Evolutionary conservation across 1,140 invertebrate genomes (phyloP), one percentile per base, ranked within the genome.

Genomic region (Chironomus striatipennis): DNA sequence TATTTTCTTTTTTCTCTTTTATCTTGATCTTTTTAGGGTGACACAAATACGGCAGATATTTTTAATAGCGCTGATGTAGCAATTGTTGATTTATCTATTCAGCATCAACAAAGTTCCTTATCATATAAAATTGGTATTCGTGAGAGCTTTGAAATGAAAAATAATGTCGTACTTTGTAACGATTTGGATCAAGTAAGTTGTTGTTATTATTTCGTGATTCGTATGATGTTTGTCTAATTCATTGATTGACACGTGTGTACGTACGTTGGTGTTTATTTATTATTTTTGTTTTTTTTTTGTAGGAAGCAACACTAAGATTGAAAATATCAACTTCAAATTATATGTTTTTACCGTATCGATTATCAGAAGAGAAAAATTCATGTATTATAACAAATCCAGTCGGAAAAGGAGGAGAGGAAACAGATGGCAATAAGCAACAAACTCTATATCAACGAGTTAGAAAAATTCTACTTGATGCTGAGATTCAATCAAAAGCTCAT

Each of bases 41-140:
- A 95, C 83, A 89, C 91, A 74, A 93, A 92, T 83, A 91, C 92
- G 6, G 78, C 93, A 78, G 92, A 93, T 77, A 92, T 88, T 79
- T 94, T 94, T 83, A 98, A 99, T 83, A 97, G 98, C 88, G 97
- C 97, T 0, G 98, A 99, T 86, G 95, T 99, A 24, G 97, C 94
- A 1, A 88, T 99, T 21, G 94, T 99, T 42, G 98, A 99, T 85
- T 87, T 99, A 77, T 96, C 94, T 65, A 85, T 97, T 72, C 89
- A 94, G 79, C 81, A 92, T 43, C 96, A 98, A 83, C 94, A 96
- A 81, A 93, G 90, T 78, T 90, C 95, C 0, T 85, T 99, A 21
- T 95, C 97, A 79, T 99, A 99, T 85, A 97, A 99, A 83, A 87
- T 99, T 64, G 98, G 97, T 34, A 95, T 99, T 0, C 85, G 98